Evolutionary conservation across 2,113 vertebrate species (phyloP).

Genomic region (Burhinus bistriatus): DNA sequence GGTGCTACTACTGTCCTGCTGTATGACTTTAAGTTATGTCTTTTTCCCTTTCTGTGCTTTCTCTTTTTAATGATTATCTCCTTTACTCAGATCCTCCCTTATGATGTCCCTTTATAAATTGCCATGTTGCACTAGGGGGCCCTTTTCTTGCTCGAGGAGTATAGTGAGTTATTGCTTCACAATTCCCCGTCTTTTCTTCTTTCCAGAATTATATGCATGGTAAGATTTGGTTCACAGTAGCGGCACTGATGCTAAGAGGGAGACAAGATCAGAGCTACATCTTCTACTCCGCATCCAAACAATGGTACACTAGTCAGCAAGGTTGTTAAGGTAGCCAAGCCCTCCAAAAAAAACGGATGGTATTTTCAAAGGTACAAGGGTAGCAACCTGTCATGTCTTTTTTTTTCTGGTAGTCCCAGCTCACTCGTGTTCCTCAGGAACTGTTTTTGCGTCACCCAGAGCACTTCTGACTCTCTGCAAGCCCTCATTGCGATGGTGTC

Average conservation of each 20-base stretch:
- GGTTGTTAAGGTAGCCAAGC: not conserved
- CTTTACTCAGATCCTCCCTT: not conserved
- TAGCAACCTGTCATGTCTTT: fast-evolving
- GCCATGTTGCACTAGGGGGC: fast-evolving
- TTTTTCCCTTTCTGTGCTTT: not conserved
- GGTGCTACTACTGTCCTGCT: fast-evolving
- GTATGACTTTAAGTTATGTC: not conserved
- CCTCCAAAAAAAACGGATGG: not conserved
- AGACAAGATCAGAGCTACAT: not conserved
- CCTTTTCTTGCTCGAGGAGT: not conserved
- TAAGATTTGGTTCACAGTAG: not conserved
- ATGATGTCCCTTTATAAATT: not conserved
- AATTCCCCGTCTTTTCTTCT: not conserved
- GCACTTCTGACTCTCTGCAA: not conserved
- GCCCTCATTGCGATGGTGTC: not conserved
- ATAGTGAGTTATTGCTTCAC: not conserved
- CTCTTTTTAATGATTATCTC: not conserved
- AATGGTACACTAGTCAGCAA: fast-evolving
- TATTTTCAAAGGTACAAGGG: not conserved
- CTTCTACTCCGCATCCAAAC: not conserved
- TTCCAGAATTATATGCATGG: not conserved
- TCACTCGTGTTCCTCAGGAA: not conserved
- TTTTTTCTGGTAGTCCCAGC: not conserved
- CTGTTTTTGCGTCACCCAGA: not conserved
- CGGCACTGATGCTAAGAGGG: not conserved